Conservation (phyloP, 2,113 vertebrate genomes). For the Scatophagus argus region DNA sequence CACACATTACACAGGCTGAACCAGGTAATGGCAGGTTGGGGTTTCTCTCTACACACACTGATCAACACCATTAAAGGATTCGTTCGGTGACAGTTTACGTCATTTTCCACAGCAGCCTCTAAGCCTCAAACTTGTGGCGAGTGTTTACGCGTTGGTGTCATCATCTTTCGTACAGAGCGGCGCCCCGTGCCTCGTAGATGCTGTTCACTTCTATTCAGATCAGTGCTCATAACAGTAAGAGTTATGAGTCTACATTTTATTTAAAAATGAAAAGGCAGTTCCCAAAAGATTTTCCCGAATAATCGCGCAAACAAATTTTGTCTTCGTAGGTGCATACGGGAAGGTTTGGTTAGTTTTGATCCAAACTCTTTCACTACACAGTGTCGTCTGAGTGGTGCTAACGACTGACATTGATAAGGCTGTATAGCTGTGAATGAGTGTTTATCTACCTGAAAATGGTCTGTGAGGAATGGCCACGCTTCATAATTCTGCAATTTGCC, state of each 20-base stretch:
- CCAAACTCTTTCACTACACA: not conserved
- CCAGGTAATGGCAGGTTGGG: not conserved
- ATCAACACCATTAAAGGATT: not conserved
- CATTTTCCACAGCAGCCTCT: not conserved
- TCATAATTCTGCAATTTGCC: not conserved
- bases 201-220: not conserved
- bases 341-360: slow-evolving; percentile 1
- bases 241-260: not conserved
- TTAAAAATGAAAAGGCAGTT: not conserved
- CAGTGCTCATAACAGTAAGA: not conserved
- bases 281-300: not conserved
- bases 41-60: not conserved
- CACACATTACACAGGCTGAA: not conserved
- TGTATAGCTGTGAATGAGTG: not conserved
- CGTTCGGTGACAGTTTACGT: not conserved
- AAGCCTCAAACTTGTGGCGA: not conserved
- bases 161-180: too few species aligned
- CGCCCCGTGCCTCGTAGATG: too few species aligned
- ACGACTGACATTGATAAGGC: not conserved
- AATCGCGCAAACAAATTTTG: not conserved
- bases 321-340: too few species aligned
- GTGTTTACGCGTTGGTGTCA: not conserved
- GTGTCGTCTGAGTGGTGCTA: not conserved
- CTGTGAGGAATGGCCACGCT: not conserved
- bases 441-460: slow-evolving; percentile 14